Conservation (phyloP, 2,797 vertebrate genomes). For the Thunnus albacares region DNA sequence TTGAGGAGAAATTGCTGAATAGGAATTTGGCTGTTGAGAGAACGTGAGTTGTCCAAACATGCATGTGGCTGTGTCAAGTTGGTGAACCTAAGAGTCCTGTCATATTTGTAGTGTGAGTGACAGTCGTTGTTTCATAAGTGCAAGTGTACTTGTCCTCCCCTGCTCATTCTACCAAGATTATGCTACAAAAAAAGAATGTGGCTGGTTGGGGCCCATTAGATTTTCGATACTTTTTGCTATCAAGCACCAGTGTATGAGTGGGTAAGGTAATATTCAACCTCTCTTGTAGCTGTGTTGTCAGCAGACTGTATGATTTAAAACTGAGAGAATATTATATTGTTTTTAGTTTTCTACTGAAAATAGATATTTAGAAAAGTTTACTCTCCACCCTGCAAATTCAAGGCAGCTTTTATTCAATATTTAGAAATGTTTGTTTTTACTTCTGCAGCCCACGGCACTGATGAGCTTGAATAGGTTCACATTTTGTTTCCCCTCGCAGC, state of each 20-base stretch:
- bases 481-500: slow-evolving; percentile 45
- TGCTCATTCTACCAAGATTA: background rate
- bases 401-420: background rate
- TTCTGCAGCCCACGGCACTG: background rate
- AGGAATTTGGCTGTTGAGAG: slow-evolving; percentile 40
- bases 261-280: background rate
- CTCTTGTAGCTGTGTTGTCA: background rate
- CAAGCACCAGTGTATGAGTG: background rate
- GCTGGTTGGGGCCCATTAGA: background rate
- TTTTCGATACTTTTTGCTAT: background rate
- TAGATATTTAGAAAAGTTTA: background rate
- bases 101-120: slow-evolving; percentile 63
- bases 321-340: background rate
- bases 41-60: slow-evolving; percentile 55
- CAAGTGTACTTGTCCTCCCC: background rate
- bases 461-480: slow-evolving; percentile 43
- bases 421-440: background rate
- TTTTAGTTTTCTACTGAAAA: slow-evolving; percentile 6
- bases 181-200: slow-evolving; percentile 4
- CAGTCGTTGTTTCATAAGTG: slow-evolving; percentile 43
- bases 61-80: slow-evolving; percentile 44
- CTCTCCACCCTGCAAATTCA: background rate
- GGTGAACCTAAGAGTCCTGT: slow-evolving; percentile 42
- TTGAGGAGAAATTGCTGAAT: slow-evolving; percentile 40
- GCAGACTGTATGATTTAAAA: background rate